A percentile compares a stretch with the other conserved stretches of the same genome.
Evolutionary conservation across 2,888 invertebrate species (phyloP).

Genomic region (Dicycla oo): DNA sequence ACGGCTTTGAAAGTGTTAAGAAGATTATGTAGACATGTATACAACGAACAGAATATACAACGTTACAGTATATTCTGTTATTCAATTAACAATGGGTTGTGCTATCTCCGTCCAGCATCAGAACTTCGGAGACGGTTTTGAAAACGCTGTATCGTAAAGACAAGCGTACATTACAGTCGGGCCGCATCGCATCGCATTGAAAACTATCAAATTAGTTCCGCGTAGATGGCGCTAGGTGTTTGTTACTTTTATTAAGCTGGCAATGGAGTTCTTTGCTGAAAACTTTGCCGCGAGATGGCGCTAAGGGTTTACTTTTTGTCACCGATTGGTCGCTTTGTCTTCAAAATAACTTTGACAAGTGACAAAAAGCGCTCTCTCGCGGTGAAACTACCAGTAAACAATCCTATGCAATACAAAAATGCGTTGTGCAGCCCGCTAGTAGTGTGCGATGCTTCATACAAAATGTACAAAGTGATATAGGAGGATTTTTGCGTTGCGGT

Average conservation of each 20-base stretch:
- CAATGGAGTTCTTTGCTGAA: too few species aligned
- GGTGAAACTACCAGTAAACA: too few species aligned
- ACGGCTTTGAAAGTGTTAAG: slow-evolving; percentile 8
- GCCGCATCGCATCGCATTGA: neutral
- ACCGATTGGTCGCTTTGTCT: too few species aligned
- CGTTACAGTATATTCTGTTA: slow-evolving; percentile 33
- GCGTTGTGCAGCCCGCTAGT: neutral
- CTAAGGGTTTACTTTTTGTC: too few species aligned
- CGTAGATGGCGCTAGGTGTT: too few species aligned
- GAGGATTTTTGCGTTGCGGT: neutral
- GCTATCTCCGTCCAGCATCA: slow-evolving; percentile 22
- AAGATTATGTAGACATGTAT: slow-evolving; percentile 30
- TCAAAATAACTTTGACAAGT: too few species aligned
- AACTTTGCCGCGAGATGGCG: too few species aligned
- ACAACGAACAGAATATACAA: too few species aligned
- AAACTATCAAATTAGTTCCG: too few species aligned
- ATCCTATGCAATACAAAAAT: neutral
- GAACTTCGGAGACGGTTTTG: slow-evolving; percentile 36
- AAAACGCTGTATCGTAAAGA: slow-evolving; percentile 1
- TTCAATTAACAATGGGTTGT: slow-evolving; percentile 46
- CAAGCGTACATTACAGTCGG: neutral
- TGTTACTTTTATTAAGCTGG: too few species aligned
- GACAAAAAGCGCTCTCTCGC: too few species aligned
- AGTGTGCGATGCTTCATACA: neutral
- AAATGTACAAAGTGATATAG: neutral